Percentiles rank a stretch among this genome's conserved stretches.
These are phyloP conservation scores for Nomada flava DNA, from an alignment of 2,888 invertebrate species.

Conservation along the genomic window DNA sequence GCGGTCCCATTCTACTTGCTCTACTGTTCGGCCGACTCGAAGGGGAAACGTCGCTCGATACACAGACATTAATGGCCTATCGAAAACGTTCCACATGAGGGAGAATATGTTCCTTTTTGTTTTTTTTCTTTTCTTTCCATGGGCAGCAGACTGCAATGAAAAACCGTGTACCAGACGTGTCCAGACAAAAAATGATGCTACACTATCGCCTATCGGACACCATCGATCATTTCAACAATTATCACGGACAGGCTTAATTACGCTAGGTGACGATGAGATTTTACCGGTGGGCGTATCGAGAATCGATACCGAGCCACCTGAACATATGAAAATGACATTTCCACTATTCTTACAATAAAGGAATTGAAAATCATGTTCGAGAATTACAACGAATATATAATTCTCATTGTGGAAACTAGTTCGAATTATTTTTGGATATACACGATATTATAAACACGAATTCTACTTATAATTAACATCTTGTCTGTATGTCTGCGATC, in stretches of 20 bases:
- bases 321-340: not conserved
- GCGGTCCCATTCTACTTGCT: slow-evolving; percentile 32
- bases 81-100: not conserved
- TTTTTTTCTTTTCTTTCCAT: not conserved
- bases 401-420: too few relatives aligned
- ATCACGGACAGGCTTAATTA: slow-evolving; percentile 38
- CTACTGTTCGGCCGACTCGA: not conserved
- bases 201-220: not conserved
- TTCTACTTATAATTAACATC: too few relatives aligned
- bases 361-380: not conserved
- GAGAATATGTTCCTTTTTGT: not conserved
- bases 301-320: slow-evolving; percentile 3
- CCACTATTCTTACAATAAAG: not conserved
- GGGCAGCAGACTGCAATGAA: not conserved
- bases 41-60: slow-evolving; percentile 17
- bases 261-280: slow-evolving; percentile 20
- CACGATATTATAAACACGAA: too few relatives aligned
- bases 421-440: too few relatives aligned
- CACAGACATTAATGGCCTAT: not conserved
- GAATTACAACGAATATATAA: too few relatives aligned
- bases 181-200: not conserved
- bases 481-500: too few relatives aligned
- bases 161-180: not conserved
- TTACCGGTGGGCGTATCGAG: slow-evolving; percentile 21
- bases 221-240: slow-evolving; percentile 33